Evolutionary conservation across 2,888 invertebrate species (phyloP).

Genomic region (Morpho achilles): DNA sequence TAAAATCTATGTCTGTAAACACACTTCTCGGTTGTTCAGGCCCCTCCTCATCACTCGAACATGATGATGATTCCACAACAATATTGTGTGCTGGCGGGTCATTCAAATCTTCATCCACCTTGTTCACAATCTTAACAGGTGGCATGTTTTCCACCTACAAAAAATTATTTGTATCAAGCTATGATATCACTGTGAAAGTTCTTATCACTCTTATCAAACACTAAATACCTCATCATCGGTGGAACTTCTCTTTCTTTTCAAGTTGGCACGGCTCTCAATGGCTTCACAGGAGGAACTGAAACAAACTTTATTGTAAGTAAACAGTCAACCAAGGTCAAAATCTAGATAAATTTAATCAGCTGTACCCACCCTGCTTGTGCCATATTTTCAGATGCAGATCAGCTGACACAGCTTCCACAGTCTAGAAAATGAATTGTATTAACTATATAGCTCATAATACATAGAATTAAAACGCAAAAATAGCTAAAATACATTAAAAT

Average conservation of each 20-base stretch:
- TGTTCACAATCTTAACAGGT: conserved; percentile 54
- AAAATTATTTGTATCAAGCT: conserved; percentile 22
- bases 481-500: conserved; percentile 52
- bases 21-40: conserved; percentile 59
- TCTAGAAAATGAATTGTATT: conserved; percentile 51
- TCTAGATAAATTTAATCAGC: conserved; percentile 37
- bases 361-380: conserved; percentile 70
- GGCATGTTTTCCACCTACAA: conserved; percentile 72
- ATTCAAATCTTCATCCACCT: conserved; percentile 45
- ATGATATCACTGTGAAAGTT: conserved; percentile 13
- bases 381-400: conserved; percentile 54
- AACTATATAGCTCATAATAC: conserved; percentile 32
- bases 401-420: conserved; percentile 45
- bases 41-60: conserved; percentile 64
- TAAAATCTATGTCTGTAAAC: conserved; percentile 66
- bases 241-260: conserved; percentile 69
- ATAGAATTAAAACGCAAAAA: conserved; percentile 37
- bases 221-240: conserved; percentile 67
- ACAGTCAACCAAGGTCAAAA: conserved; percentile 57
- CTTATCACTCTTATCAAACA: conserved; percentile 17
- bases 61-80: conserved; percentile 66
- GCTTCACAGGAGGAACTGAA: conserved; percentile 61
- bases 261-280: conserved; percentile 55
- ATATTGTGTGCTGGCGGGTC: conserved; percentile 62
- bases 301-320: conserved; percentile 51